Base-by-base conservation (phyloP, 1,140 invertebrate genomes). In the Megalopta genalis region DNA sequence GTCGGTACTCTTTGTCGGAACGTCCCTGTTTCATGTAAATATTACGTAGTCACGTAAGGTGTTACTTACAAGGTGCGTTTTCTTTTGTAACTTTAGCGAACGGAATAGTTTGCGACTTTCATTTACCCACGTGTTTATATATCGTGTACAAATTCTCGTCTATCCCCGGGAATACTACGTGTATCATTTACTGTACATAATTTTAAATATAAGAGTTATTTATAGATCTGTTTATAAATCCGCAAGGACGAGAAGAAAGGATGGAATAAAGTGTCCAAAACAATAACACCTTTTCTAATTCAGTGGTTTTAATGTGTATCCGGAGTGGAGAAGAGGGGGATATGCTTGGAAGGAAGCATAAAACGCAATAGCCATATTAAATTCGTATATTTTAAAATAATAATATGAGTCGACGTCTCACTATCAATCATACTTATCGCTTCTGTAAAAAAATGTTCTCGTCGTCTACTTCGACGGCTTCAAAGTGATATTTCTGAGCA, bases 401-500 rank as follows among this genome's bases (percentile, higher is more conserved):
- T 71, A 72, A 72, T 70, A 68, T 49, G 12, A 81, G 59, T 57
- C 12, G 39, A 65, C n/a, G 32, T 68, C 23, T 79, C 25, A 32
- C 32, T 81, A 65, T 70, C 14, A n/a, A 65, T 18, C 32, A 60
- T 59, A 60, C 23, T 67, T 59, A 32, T 37, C 60, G 6, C 42
- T 32, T 21, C 16, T 27, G 52, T 46, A 52, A 52, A 39, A 54
- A 74, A 52, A 60, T 25, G 52, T 60, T 46, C 59, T 49, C 8
- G 25, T 0, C 57, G 8, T 67, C 74, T 32, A 92, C 65, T 92
- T 91, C 9, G 80, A 84, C 9, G 91, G 89, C 60, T 93, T 94
- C 65, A 97, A 90, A 81, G 95, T 93, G 92, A 97, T 97, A 91
- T 97, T 97, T 73, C 96, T 93, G 82, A 97, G 93, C 82, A 97